Conservation (phyloP, 2,113 vertebrate species). For the Lampris incognitus region DNA sequence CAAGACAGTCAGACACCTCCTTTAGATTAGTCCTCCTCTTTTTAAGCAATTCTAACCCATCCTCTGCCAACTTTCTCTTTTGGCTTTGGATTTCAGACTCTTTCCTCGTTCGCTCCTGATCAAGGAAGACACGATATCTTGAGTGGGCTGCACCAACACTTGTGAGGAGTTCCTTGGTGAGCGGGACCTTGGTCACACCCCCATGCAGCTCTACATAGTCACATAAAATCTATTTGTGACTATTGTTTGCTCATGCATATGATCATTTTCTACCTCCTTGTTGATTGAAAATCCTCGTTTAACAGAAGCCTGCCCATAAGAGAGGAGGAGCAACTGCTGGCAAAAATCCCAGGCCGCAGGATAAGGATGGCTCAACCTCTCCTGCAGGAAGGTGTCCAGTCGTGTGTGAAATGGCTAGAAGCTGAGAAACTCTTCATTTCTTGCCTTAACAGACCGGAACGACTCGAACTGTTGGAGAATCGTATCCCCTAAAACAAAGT, state of each 20-base stretch:
- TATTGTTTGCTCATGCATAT: no score
- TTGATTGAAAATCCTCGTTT: not conserved
- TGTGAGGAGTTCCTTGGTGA: no score
- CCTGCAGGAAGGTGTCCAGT: conserved; percentile 20
- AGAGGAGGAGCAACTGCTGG: conserved; percentile 23
- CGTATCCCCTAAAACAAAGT: conserved; percentile 46
- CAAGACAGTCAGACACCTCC: no score
- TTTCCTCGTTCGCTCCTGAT: no score
- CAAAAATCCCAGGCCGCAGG: conserved; percentile 23
- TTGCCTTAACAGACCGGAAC: conserved; percentile 29
- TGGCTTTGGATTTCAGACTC: no score
- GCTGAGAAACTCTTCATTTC: conserved; percentile 24
- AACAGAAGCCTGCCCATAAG: conserved; percentile 16
- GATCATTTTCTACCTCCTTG: no score
- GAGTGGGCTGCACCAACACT: no score
- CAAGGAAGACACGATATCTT: no score
- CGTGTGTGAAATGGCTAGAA: conserved; percentile 13
- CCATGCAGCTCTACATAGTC: not conserved
- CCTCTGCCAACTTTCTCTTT: no score
- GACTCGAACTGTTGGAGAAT: conserved; percentile 36
- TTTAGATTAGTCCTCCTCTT: no score
- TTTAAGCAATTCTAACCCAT: no score
- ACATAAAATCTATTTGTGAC: not conserved
- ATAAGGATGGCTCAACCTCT: not conserved
- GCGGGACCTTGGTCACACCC: no score